Base-by-base conservation (phyloP, 2,888 invertebrate species). In the Oxycera nigricornis region DNA sequence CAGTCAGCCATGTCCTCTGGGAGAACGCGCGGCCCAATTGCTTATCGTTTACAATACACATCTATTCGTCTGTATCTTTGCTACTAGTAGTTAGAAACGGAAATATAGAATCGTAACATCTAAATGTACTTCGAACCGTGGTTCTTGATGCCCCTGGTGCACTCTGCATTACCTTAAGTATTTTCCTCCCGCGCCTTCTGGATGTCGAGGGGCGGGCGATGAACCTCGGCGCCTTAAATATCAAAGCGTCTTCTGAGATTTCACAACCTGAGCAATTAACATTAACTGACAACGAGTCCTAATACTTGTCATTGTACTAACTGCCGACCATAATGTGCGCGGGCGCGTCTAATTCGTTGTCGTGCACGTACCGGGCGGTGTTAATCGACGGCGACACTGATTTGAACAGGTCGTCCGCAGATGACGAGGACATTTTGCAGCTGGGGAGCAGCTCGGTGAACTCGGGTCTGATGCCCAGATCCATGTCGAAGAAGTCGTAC, bases 271-370 rank as follows among this genome's bases (percentile, higher is more conserved):
- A 85, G 85, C 82, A 82, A 80, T 78, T 75, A 74, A 30, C 46
- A 65, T 68, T 46, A 74, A 17, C 22, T 57, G 11, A 73, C 65
- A 62, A 39, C 1, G 39, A 14, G 7, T 7, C 68, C 75, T 73
- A 75, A 74, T 72, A 50, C 65, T 73, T 73, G 20, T 41, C 59
- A 73, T 67, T 73, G 57, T 85, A 85, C 86, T 86, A 86, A 84
- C 86, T 85, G 79, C 88, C 88, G 76, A 88, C 88, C 82, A 88
- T 85, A 76, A 88, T 87, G 80, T 88, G 88, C 82, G 88, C 88
- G 75, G 88, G 87, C 78, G 87, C 83, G 79, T 88, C 88, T 78
- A 88, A 85, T 79, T 87, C 86, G 70, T 86, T 86, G 76, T 86
- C 84, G 75, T 84, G 82, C 52, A 82, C 81, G 74, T 82, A 81